Percentiles rank a stretch among this genome's conserved stretches.
phyloP scores from a whole-genome alignment of 2,113 vertebrate genomes.

The Donacobius atricapilla region DNA sequence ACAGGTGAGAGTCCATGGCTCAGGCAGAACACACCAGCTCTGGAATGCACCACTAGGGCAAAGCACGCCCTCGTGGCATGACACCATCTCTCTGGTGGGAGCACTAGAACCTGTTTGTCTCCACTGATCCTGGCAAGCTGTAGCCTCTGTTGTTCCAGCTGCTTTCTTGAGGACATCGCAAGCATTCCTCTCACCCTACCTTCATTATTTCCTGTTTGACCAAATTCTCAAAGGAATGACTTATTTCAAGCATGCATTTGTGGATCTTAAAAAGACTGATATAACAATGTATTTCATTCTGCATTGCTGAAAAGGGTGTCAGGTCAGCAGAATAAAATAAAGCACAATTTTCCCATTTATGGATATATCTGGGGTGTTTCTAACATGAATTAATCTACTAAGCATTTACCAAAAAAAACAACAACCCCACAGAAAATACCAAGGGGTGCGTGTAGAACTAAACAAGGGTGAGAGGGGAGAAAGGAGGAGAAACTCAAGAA shows the following conservation, averaged over 20 bases:
- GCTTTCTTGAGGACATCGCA: not conserved
- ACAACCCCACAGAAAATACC: not conserved
- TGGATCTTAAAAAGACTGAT: not conserved
- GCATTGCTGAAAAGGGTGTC: not conserved
- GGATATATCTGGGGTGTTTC: not conserved
- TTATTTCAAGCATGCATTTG: not conserved
- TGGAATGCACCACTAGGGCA: fast-evolving
- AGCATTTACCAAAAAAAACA: not conserved
- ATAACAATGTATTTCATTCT: not conserved
- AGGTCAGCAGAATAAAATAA: not conserved
- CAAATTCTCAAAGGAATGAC: not conserved
- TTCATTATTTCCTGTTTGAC: not conserved
- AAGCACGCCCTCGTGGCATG: not conserved
- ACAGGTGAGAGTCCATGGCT: not conserved
- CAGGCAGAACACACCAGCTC: not conserved
- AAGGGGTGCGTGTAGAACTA: not conserved
- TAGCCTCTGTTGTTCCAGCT: not conserved
- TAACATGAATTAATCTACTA: not conserved
- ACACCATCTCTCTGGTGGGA: not conserved
- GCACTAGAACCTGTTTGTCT: not conserved
- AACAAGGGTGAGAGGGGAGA: not conserved
- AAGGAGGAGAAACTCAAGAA: not conserved
- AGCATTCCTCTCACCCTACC: not conserved
- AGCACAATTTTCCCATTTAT: not conserved
- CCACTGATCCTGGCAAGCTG: not conserved